Percentiles rank a stretch among this genome's conserved stretches.
These are phyloP conservation scores for Abscondita cerata DNA, from an alignment of 2,888 invertebrate genomes.

Conservation along the genomic window DNA sequence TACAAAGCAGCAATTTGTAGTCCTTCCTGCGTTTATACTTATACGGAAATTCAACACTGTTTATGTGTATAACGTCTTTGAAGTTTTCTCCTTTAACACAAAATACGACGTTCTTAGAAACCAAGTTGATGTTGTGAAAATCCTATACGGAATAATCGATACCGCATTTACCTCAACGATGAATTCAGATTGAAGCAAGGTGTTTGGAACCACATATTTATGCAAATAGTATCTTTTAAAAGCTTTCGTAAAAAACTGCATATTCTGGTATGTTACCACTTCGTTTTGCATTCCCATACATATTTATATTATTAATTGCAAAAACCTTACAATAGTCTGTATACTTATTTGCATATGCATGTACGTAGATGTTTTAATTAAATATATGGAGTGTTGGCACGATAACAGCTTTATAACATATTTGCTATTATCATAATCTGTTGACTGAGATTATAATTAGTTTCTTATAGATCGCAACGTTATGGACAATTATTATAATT, in stretches of 20 bases:
- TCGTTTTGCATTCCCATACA: too few species aligned
- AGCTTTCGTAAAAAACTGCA: conserved; percentile 38
- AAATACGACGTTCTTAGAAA: conserved; percentile 37
- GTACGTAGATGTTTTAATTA: conserved; percentile 7
- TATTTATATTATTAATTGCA: too few species aligned
- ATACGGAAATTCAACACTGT: conserved; percentile 42
- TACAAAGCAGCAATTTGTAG: conserved; percentile 45
- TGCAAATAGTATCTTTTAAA: conserved; percentile 43
- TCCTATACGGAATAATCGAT: conserved; percentile 47
- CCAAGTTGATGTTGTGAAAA: conserved; percentile 37
- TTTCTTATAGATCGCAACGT: too few species aligned
- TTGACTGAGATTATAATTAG: too few species aligned
- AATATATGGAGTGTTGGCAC: conserved; percentile 26
- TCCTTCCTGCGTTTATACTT: conserved; percentile 42
- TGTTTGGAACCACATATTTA: conserved; percentile 47
- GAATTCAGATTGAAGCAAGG: conserved; percentile 42
- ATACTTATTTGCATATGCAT: too few species aligned
- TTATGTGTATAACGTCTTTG: conserved; percentile 36
- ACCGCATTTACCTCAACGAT: conserved; percentile 38
- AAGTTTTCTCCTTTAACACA: conserved; percentile 39
- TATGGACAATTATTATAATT: too few species aligned
- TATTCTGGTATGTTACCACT: conserved; percentile 1
- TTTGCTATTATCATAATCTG: too few species aligned
- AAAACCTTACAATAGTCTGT: too few species aligned
- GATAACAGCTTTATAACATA: conserved; percentile 18